A percentile compares a stretch with the other conserved stretches of the same genome.
These are phyloP conservation scores for Nomada fucata DNA, from an alignment of 2,888 invertebrate species.

Conservation along the genomic window DNA sequence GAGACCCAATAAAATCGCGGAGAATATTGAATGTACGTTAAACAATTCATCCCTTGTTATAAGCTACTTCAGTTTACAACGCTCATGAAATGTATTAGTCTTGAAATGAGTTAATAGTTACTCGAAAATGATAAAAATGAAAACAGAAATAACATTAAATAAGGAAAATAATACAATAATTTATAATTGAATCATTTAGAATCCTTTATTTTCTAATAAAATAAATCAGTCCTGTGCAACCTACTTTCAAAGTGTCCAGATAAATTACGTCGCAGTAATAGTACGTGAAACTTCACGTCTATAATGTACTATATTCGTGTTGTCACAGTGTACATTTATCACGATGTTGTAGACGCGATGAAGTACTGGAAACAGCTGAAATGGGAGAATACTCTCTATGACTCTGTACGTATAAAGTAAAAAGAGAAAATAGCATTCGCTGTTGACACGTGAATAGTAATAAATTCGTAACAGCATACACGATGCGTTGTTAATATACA, in stretches of 20 bases:
- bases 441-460: neutral
- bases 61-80: no score
- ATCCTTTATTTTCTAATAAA: neutral
- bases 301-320: conserved; percentile 11
- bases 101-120: neutral
- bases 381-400: neutral
- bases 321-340: neutral
- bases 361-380: neutral
- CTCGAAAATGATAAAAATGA: neutral
- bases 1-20: no score
- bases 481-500: neutral
- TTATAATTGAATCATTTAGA: no score
- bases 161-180: neutral
- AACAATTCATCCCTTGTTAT: no score
- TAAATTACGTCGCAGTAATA: neutral
- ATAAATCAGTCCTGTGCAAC: conserved; percentile 16
- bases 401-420: neutral
- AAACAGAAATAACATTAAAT: neutral
- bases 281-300: neutral
- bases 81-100: no score
- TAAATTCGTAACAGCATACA: neutral
- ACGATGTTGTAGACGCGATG: neutral
- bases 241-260: conserved; percentile 28
- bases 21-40: no score
- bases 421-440: neutral